Evolutionary conservation across 2,113 vertebrate genomes (phyloP).

Genomic region (Corythoichthys intestinalis): DNA sequence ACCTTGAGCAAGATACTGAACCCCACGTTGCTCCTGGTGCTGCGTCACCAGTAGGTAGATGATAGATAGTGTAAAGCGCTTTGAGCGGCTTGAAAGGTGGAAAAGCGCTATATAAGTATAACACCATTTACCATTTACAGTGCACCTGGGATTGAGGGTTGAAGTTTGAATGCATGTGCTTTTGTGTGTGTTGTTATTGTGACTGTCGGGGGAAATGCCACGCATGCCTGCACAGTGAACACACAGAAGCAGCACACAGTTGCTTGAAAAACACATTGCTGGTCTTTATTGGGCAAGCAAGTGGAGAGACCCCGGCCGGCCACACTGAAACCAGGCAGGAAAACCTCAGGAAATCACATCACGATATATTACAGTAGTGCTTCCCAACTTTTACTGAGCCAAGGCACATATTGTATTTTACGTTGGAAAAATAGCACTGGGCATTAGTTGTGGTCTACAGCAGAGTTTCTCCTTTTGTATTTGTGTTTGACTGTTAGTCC

Average conservation of each 20-base stretch:
- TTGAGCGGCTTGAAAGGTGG: too few relatives aligned
- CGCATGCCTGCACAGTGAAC: constrained; percentile 64
- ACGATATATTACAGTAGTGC: constrained; percentile 13
- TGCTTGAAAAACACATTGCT: constrained; percentile 66
- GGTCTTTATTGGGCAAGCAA: constrained; percentile 59
- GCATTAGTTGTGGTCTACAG: not conserved
- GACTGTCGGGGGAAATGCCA: constrained; percentile 75
- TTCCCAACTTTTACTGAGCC: not conserved
- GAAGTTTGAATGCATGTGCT: constrained; percentile 8
- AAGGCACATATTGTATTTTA: not conserved
- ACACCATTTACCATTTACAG: too few relatives aligned
- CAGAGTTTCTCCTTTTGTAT: too few relatives aligned
- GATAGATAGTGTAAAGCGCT: too few relatives aligned
- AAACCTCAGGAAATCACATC: constrained; percentile 38
- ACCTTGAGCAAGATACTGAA: too few relatives aligned
- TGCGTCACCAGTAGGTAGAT: too few relatives aligned
- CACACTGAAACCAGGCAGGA: constrained; percentile 20
- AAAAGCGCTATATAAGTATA: too few relatives aligned
- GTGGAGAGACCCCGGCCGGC: constrained; percentile 54
- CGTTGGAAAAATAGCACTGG: not conserved
- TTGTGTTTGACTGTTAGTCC: too few relatives aligned
- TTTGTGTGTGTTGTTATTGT: constrained; percentile 45
- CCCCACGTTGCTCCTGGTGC: too few relatives aligned
- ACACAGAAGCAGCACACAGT: constrained; percentile 69
- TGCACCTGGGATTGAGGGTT: too few relatives aligned